Evolutionary conservation across 2,888 invertebrate species (phyloP).

Genomic region (Hydrotaea diabolus): DNA sequence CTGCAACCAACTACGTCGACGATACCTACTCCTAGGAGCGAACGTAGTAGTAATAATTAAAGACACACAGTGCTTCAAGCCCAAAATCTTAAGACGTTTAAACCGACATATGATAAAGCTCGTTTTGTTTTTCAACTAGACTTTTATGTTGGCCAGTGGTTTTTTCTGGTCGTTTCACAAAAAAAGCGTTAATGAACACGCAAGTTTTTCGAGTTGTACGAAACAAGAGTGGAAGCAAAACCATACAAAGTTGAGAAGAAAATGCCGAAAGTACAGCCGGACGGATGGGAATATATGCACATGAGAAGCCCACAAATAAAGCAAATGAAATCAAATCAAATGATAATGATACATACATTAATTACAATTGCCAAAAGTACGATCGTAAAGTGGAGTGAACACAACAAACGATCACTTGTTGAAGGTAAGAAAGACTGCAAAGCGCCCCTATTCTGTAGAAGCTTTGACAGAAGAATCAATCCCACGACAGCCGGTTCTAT

Average conservation of each 20-base stretch:
- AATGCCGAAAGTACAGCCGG: slow-evolving; percentile 12
- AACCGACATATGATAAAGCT: slow-evolving; percentile 15
- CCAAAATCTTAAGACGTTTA: slow-evolving; percentile 23
- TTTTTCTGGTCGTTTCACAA: slow-evolving; percentile 2
- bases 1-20: background rate
- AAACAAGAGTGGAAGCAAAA: background rate
- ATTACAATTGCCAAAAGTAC: slow-evolving; percentile 21
- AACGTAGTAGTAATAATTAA: slow-evolving; percentile 49
- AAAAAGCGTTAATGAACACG: slow-evolving; percentile 61
- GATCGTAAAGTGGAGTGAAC: background rate
- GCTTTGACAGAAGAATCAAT: too few relatives aligned
- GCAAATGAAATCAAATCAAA: slow-evolving; percentile 22
- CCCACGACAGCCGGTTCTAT: too few relatives aligned
- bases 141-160: background rate
- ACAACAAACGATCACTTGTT: too few relatives aligned
- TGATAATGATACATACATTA: slow-evolving; percentile 36
- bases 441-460: too few relatives aligned
- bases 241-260: background rate
- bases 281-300: background rate
- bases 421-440: too few relatives aligned
- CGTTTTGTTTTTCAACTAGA: slow-evolving; percentile 1
- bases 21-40: background rate
- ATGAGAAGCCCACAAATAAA: background rate
- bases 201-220: slow-evolving; percentile 32
- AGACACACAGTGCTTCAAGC: slow-evolving; percentile 53